Conservation (phyloP, 2,113 vertebrate genomes). For the Oxyura jamaicensis region DNA sequence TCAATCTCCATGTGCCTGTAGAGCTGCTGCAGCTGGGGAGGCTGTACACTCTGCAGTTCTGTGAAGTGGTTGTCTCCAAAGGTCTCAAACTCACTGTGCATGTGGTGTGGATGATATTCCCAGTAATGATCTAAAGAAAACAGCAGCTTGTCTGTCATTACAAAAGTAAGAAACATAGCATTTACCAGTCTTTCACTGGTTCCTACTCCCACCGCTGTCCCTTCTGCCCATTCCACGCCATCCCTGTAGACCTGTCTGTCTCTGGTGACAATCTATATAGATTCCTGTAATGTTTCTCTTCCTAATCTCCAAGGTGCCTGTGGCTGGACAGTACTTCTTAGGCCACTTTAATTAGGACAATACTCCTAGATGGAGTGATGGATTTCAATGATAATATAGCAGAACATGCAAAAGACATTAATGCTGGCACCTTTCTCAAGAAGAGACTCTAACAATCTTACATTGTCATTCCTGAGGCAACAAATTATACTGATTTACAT, state of each 20-base stretch:
- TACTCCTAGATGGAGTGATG: neutral
- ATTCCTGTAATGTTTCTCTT: neutral
- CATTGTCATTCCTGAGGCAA: neutral
- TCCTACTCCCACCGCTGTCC: neutral
- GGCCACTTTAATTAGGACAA: neutral
- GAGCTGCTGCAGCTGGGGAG: slow-evolving; percentile 87
- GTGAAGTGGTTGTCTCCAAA: slow-evolving; percentile 93
- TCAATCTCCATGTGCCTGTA: slow-evolving; percentile 89
- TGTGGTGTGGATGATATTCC: slow-evolving; percentile 89
- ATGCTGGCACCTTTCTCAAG: neutral
- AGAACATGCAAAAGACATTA: neutral
- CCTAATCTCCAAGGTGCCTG: neutral
- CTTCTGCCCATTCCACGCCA: neutral
- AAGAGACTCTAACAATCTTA: neutral
- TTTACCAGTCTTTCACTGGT: neutral
- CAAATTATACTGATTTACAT: neutral
- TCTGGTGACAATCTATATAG: neutral
- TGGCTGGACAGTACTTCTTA: neutral
- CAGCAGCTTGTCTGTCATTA: neutral
- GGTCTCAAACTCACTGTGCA: slow-evolving; percentile 89
- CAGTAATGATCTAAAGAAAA: slow-evolving; percentile 86
- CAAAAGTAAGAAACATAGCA: neutral
- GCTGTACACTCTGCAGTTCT: slow-evolving; percentile 93
- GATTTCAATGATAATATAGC: neutral
- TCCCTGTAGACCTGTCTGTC: neutral